Evolutionary conservation across 2,113 vertebrate species (phyloP), one percentile per base, ranked within the genome.

Genomic region (Taurulus bubalis): DNA sequence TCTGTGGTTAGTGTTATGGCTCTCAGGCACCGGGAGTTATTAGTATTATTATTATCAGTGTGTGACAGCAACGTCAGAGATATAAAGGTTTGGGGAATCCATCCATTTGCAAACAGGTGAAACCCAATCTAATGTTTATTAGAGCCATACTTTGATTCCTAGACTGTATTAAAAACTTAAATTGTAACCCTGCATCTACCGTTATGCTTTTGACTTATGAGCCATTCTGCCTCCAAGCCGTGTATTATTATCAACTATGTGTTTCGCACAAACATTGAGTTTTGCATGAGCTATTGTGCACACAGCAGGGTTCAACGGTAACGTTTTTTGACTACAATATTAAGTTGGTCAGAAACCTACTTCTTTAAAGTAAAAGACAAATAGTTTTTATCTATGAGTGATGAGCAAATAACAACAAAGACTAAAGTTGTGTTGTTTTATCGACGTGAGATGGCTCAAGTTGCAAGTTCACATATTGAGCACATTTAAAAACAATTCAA

Each of bases 1-100:
- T 32, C 55, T 55, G 30, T 36, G 34, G 34, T 34, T 59, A 11
- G 34, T 72, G 75, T 85, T 34, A 76, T 73, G 62, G 34, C 36
- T 58, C 65, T 47, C 1, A 36, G 49, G 62, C 59, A 30, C 42
- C 20, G n/a, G 42, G 1, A 38, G 18, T 14, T 8, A 22, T 53
- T n/a, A 32, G 30, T 32, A 2, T 32, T 30, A 10, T 16, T 49
- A 3, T 56, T 56, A 22, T 11, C n/a, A 53, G 8, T 28, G 1
- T 16, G n/a, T 30, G 5, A 26, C 51, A 18, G 42, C 22, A 36
- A 8, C 4, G n/a, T 26, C 53, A 12, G 11, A 14, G 15, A 58
- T 69, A 15, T 70, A 1, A 40, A 5, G 8, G 12, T 24, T 14
- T 51, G 18, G 14, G 26, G 40, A 28, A 15, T 30, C 4, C 6